A percentile compares a stretch with the other conserved stretches of the same genome.
Evolutionary conservation across 2,888 invertebrate genomes (phyloP).

Genomic region (Drosophila ochracea): DNA sequence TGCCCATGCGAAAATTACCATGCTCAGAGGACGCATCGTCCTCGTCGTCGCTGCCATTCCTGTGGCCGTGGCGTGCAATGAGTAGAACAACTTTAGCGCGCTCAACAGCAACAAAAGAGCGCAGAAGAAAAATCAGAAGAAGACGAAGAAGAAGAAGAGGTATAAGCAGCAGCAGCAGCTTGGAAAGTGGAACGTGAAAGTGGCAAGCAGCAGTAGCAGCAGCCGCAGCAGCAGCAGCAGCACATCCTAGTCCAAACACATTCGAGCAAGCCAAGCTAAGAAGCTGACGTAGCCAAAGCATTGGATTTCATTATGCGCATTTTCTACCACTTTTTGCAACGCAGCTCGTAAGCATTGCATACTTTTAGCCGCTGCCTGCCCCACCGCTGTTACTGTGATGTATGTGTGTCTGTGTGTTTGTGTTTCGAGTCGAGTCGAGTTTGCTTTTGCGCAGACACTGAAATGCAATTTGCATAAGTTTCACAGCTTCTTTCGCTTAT

Average conservation of each 20-base stretch:
- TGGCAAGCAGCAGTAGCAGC: slow-evolving; percentile 36
- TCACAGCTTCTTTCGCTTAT: slow-evolving; percentile 79
- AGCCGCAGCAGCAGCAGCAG: slow-evolving; percentile 23
- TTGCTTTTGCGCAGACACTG: slow-evolving; percentile 76
- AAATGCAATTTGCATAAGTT: slow-evolving; percentile 83
- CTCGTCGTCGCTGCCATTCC: slow-evolving; percentile 44
- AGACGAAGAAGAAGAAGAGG: slow-evolving; percentile 1
- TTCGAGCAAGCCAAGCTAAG: slow-evolving; percentile 57
- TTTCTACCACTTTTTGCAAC: slow-evolving; percentile 70
- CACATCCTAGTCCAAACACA: slow-evolving; percentile 33
- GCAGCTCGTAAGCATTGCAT: slow-evolving; percentile 73
- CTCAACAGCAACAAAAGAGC: slow-evolving; percentile 57
- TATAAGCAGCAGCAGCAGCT: slow-evolving; percentile 30
- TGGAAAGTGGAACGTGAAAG: slow-evolving; percentile 54
- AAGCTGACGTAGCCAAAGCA: slow-evolving; percentile 70
- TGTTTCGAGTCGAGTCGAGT: slow-evolving; percentile 58
- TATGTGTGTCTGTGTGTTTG: slow-evolving; percentile 2
- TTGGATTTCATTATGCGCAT: slow-evolving; percentile 81
- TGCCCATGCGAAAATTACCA: slow-evolving; percentile 76
- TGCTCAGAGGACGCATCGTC: slow-evolving; percentile 65
- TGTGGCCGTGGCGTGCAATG: slow-evolving; percentile 69
- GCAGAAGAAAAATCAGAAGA: slow-evolving; percentile 25
- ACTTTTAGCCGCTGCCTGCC: slow-evolving; percentile 64
- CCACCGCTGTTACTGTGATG: background rate
- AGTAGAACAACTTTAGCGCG: slow-evolving; percentile 71